Conservation (phyloP, 2,888 invertebrate genomes). For the Xestia c-nigrum region DNA sequence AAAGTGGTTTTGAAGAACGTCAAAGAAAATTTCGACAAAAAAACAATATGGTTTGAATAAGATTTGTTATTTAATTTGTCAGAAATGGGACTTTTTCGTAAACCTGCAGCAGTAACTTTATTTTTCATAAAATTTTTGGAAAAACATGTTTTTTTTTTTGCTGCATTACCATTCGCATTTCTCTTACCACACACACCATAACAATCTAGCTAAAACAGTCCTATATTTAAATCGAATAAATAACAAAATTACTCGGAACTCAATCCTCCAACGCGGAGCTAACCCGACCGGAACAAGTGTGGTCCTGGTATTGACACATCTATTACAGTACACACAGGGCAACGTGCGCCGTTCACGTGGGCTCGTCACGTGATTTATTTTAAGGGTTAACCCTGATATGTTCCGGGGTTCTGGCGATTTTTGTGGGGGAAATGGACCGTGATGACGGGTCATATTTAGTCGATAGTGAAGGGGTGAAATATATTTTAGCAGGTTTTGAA, state of each 20-base stretch:
- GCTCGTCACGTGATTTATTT: constrained; percentile 53
- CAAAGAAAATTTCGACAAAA: too few species aligned
- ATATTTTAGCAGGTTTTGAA: background rate
- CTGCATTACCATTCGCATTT: too few species aligned
- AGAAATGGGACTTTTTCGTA: too few species aligned
- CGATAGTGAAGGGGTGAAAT: background rate
- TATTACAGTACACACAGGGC: constrained; percentile 42
- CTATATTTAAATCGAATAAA: background rate
- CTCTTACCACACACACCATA: too few species aligned
- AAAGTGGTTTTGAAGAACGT: too few species aligned
- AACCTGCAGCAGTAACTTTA: too few species aligned
- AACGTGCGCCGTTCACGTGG: constrained; percentile 55
- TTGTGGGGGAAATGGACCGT: constrained; percentile 38
- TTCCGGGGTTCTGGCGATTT: constrained; percentile 6
- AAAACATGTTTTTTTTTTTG: too few species aligned
- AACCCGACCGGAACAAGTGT: constrained; percentile 31
- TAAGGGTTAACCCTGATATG: constrained; percentile 44
- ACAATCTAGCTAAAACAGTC: too few species aligned
- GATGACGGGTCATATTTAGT: constrained; percentile 32
- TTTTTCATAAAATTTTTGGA: too few species aligned
- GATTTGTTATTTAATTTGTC: too few species aligned
- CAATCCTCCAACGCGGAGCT: constrained; percentile 8
- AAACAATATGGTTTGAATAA: too few species aligned
- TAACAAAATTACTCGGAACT: constrained; percentile 16
- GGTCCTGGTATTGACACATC: constrained; percentile 51